Evolutionary conservation across 2,888 invertebrate species (phyloP), one percentile per base, ranked within the genome.

Genomic region (Argyresthia goedartella): DNA sequence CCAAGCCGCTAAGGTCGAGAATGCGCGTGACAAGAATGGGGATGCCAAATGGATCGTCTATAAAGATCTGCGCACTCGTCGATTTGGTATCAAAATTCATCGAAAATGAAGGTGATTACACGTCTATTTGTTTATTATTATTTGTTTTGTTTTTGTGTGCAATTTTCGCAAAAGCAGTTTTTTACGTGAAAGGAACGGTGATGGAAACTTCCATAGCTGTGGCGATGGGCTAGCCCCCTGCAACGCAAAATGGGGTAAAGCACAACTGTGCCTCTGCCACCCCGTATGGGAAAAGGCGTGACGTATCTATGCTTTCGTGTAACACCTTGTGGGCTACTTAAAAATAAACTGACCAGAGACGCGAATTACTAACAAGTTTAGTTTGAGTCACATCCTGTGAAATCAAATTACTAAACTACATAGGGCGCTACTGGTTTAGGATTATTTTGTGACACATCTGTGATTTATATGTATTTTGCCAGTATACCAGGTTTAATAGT

Each of bases 21-120:
- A 52, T 54, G 64, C 56, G 61, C 74, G 76, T 75, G 74, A 50
- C 52, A 49, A 60, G 85, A 73, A 85, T 85, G 59, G 58, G 62
- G 80, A 84, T 75, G 65, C 56, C 55, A 57, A 61, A 53, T 52
- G 62, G 68, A 76, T 76, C 81, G 82, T 85, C 85, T 85, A 81
- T 85, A 85, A 75, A 84, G 82, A 60, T 71, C 59, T 67, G 69
- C 60, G 65, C 62, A 10, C 46, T 66, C 65, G 68, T 66, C 57
- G 52, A 51, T 56, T 52, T 54, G 53, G 60, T 70, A 76, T 67
- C 81, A 78, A 81, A 80, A 80, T 74, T 71, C 69, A 57, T 66
- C 74, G 76, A 84, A 77, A 80, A 85, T 85, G 85, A 85, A 85
- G 85, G 85, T 85, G 82, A 81, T 76, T 60, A 73, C 25, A 25